These are phyloP conservation scores for Phortica magna DNA, from an alignment of 2,888 invertebrate genomes.

Conservation along the genomic window DNA sequence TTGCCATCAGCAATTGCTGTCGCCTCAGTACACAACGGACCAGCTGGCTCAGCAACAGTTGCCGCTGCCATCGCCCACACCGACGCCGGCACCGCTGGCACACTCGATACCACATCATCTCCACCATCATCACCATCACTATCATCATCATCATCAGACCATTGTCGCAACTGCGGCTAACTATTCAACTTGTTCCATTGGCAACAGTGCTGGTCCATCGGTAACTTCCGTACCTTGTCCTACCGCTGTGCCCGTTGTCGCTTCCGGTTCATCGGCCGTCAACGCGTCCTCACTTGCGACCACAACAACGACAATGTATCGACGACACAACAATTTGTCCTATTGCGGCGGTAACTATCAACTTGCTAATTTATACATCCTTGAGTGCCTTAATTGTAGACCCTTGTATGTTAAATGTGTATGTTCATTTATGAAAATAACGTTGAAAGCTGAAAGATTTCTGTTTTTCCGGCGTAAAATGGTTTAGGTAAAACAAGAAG, in stretches of 20 bases:
- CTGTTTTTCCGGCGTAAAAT: too few relatives aligned
- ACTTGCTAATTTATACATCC: conserved; percentile 27
- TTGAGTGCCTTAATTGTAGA: not conserved
- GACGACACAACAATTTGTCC: conserved; percentile 77
- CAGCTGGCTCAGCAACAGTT: conserved; percentile 44
- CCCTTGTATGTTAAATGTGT: not conserved
- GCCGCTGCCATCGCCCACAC: conserved; percentile 47
- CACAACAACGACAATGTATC: conserved; percentile 72
- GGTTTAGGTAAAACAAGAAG: too few relatives aligned
- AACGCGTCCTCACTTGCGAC: conserved; percentile 44
- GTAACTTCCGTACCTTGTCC: not conserved
- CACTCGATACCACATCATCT: conserved; percentile 56
- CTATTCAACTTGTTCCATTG: conserved; percentile 59
- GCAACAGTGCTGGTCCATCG: not conserved
- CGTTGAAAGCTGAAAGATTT: not conserved
- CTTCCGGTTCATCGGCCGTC: not conserved
- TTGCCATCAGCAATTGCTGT: conserved; percentile 50
- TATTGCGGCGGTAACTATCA: conserved; percentile 78
- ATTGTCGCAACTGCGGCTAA: conserved; percentile 66
- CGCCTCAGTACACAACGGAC: conserved; percentile 48
- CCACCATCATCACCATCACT: conserved; percentile 69
- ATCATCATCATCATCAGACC: conserved; percentile 68
- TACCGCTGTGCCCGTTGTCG: conserved; percentile 31
- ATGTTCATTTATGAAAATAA: not conserved
- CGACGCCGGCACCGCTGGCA: conserved; percentile 38